Evolutionary conservation across 2,888 invertebrate genomes (phyloP), one percentile per base, ranked within the genome.

Genomic region (Acrobasis suavella): DNA sequence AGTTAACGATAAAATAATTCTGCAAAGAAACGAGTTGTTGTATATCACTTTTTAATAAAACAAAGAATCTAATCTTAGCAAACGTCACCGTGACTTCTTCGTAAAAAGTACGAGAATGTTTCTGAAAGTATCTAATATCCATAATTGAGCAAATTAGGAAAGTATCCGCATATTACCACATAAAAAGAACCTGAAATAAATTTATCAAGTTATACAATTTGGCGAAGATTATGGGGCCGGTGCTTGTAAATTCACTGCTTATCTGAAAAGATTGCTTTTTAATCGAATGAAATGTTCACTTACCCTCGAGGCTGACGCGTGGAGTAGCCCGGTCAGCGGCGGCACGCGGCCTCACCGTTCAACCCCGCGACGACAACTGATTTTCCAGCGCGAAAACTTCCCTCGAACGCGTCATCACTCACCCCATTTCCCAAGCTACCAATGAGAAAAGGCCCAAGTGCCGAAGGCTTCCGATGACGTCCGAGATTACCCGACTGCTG

Each of bases 221-320:
- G 66, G 69, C 64, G 68, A 67, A 71, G 69, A 71, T 74, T 66
- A 37, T 32, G 51, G 49, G 32, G 32, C 37, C 37, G 61, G 72
- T 74, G 76, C 74, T 67, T 72, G 73, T 72, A 69, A 76, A 74
- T 78, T 73, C 76, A 66, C 73, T 74, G 83, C 78, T 83, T 81
- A 79, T 81, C 81, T 71, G 77, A 75, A 85, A 83, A 90, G 87
- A 91, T 91, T 91, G 90, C 88, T 90, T 91, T 90, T 89, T 91
- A 91, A 92, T 91, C 85, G 81, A 90, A 91, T 91, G 78, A 89
- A 88, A 82, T 81, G 75, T 84, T 85, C 80, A 89, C 92, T 92
- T 89, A 89, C 92, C 91, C 80, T 81, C 79, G 77, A 84, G 85
- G 88, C 86, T 80, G 84, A 77, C 74, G 71, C 73, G 72, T 73